Percentiles rank a stretch among this genome's conserved stretches.
Evolutionary conservation across 2,113 vertebrate genomes (phyloP).

Genomic region (Vimba vimba): DNA sequence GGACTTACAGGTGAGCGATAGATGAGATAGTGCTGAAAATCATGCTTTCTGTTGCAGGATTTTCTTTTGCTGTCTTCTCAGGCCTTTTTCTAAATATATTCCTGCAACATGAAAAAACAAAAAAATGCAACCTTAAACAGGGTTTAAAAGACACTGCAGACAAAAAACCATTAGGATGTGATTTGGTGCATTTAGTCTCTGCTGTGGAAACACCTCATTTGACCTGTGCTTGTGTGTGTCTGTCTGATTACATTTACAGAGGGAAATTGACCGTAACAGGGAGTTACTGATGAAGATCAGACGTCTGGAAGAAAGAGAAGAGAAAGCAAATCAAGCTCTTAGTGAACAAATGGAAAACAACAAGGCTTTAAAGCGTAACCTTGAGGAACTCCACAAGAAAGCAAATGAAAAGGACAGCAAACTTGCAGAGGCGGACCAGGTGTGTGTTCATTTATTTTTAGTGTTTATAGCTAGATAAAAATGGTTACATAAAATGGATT

Average conservation of each 20-base stretch:
- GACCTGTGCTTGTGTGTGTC: neutral
- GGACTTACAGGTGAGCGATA: constrained; percentile 83
- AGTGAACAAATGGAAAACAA: constrained; percentile 82
- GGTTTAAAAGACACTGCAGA: neutral
- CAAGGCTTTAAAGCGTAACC: constrained; percentile 75
- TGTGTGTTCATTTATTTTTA: constrained; percentile 54
- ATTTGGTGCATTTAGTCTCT: constrained; percentile 5
- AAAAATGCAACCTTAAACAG: neutral
- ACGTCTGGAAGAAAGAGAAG: constrained; percentile 83
- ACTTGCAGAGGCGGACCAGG: constrained; percentile 82
- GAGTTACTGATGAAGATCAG: constrained; percentile 85
- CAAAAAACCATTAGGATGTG: neutral
- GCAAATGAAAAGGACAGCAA: constrained; percentile 83
- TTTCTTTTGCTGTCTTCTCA: neutral
- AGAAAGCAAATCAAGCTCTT: constrained; percentile 74
- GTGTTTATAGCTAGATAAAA: neutral
- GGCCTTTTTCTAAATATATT: neutral
- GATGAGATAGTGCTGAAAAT: neutral
- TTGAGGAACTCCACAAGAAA: constrained; percentile 80
- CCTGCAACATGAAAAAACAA: neutral
- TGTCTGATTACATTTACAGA: constrained; percentile 68
- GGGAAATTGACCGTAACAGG: constrained; percentile 87
- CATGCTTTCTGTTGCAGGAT: neutral
- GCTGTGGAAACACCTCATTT: neutral
- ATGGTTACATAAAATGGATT: neutral